Percentiles rank a stretch among this genome's conserved stretches.
These are phyloP conservation scores for Atopsyche davidsoni DNA, from an alignment of 1,140 invertebrate species.

Conservation along the genomic window DNA sequence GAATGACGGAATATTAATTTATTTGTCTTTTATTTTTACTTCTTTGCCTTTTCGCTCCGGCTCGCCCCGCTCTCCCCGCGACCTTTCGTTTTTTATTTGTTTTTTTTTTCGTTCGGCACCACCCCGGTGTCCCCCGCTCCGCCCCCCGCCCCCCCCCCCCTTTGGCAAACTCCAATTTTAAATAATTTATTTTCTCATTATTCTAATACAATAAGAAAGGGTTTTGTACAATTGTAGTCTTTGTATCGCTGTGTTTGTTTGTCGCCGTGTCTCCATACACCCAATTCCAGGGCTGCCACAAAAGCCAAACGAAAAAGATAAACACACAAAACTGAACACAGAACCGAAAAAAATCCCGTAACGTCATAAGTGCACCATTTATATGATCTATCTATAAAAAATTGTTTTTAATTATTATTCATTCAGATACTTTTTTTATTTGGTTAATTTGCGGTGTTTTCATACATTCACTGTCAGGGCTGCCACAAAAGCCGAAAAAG, in stretches of 20 bases:
- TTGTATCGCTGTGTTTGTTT: slow-evolving; percentile 26
- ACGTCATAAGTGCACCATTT: too few species aligned
- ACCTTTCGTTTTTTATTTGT: slow-evolving; percentile 23
- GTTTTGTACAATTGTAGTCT: slow-evolving; percentile 26
- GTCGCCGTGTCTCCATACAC: too few species aligned
- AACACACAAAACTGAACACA: too few species aligned
- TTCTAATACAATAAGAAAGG: slow-evolving; percentile 30
- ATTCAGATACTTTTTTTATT: too few species aligned
- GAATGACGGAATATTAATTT: slow-evolving; percentile 31
- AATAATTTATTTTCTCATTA: slow-evolving; percentile 32
- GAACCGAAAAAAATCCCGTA: too few species aligned
- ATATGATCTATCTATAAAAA: too few species aligned
- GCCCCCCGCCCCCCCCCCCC: slow-evolving; percentile 7
- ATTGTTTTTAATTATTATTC: too few species aligned
- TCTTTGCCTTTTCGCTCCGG: slow-evolving; percentile 12
- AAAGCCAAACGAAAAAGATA: too few species aligned
- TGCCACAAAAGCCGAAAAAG: too few species aligned
- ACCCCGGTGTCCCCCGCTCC: slow-evolving; percentile 2
- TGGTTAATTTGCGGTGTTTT: too few species aligned
- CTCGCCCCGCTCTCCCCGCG: slow-evolving; percentile 12
- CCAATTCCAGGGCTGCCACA: too few species aligned
- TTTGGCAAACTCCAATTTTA: slow-evolving; percentile 31
- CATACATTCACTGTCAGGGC: too few species aligned
- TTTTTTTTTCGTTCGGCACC: slow-evolving; percentile 10
- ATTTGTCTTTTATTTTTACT: slow-evolving; percentile 30